Conservation (phyloP, 2,797 vertebrate genomes). For the Parotocinclus haroldoi region DNA sequence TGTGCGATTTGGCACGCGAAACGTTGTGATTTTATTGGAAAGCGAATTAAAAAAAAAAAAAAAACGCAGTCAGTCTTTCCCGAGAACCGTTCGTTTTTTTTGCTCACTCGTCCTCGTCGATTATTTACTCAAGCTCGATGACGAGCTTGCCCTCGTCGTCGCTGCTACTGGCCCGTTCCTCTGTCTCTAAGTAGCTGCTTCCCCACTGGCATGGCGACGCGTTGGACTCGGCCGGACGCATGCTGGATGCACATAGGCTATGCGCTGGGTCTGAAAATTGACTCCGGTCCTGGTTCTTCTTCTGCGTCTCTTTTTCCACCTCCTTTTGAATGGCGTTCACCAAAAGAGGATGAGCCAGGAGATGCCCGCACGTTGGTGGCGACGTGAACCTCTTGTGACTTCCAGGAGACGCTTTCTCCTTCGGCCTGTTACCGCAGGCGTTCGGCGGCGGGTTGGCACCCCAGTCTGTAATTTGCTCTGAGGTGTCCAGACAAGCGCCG, state of each 20-base stretch:
- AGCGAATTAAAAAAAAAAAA: too few species aligned
- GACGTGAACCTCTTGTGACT: background rate
- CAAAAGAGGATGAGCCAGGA: constrained; percentile 27
- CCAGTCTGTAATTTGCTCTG: constrained; percentile 22
- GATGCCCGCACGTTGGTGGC: constrained; percentile 9
- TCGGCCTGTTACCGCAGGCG: background rate
- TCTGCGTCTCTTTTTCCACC: constrained; percentile 24
- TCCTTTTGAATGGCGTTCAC: constrained; percentile 28
- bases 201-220: constrained; percentile 16
- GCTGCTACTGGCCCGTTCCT: constrained; percentile 69
- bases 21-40: too few species aligned
- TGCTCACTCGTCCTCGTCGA: background rate
- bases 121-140: constrained; percentile 66
- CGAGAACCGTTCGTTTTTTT: background rate
- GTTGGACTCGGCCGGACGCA: constrained; percentile 10
- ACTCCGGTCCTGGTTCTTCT: background rate
- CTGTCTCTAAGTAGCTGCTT: constrained; percentile 55
- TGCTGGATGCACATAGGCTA: constrained; percentile 4
- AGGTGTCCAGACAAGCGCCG: constrained; percentile 40
- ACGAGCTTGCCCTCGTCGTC: constrained; percentile 76
- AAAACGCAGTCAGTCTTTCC: too few species aligned
- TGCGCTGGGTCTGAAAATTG: constrained; percentile 21
- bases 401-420: background rate
- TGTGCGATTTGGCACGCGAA: too few species aligned
- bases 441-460: constrained; percentile 20